These are phyloP conservation scores for Tenthredo mesomela DNA, from an alignment of 2,888 invertebrate genomes.

Conservation along the genomic window DNA sequence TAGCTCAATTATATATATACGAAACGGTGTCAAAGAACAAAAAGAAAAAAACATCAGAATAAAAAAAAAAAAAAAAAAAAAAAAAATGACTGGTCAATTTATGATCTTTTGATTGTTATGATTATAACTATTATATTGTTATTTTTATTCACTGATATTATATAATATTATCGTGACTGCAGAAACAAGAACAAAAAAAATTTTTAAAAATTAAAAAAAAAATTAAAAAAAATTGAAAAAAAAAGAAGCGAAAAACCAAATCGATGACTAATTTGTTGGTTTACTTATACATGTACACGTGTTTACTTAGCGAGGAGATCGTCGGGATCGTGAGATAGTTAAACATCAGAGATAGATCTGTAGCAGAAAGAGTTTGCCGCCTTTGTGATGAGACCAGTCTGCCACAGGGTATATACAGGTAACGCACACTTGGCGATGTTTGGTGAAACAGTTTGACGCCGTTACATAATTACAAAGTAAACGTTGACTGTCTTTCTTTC, in stretches of 20 bases:
- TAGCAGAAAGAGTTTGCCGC: constrained; percentile 64
- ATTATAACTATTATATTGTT: no score
- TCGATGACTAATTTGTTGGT: not conserved
- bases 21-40: not conserved
- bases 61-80: not conserved
- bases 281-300: not conserved
- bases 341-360: constrained; percentile 75
- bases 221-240: not conserved
- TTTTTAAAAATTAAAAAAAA: no score
- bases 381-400: constrained; percentile 54
- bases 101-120: no score
- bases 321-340: constrained; percentile 74
- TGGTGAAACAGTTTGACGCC: constrained; percentile 76
- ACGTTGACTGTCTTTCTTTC: constrained; percentile 72
- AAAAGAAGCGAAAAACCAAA: not conserved
- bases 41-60: not conserved
- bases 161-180: no score
- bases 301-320: not conserved
- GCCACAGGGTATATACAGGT: not conserved
- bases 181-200: no score
- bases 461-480: constrained; percentile 75
- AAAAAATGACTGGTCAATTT: not conserved
- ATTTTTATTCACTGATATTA: no score
- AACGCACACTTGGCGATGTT: constrained; percentile 65
- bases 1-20: not conserved